phyloP scores from a whole-genome alignment of 92 coral and sea anemone species.

The Bergia puertoricense region DNA sequence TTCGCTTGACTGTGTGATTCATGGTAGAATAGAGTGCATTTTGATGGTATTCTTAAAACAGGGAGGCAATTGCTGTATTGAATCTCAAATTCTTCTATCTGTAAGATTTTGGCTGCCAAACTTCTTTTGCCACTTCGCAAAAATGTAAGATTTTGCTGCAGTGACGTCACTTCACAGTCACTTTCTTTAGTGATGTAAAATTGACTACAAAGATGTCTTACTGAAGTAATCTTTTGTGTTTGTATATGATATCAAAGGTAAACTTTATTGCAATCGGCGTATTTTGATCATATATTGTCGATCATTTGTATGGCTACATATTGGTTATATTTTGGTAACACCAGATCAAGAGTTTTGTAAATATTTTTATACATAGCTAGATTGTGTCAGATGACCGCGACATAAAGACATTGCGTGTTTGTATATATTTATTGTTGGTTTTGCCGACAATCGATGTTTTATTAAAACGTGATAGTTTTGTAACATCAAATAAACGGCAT shows the following conservation, averaged over 20 bases:
- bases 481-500: constrained; percentile 41
- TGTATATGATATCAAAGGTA: constrained; percentile 19
- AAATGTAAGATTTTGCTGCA: neutral
- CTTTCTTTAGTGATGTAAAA: no score
- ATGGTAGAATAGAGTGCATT: no score
- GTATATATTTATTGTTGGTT: constrained; percentile 35
- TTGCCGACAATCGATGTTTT: constrained; percentile 28
- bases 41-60: no score
- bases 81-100: no score
- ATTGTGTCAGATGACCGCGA: constrained; percentile 3
- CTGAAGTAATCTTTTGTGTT: neutral
- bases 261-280: constrained; percentile 24
- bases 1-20: no score
- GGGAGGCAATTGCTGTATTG: neutral
- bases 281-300: constrained; percentile 23
- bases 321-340: constrained; percentile 30
- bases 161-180: neutral
- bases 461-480: constrained; percentile 10
- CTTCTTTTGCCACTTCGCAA: neutral
- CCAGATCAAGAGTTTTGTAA: constrained; percentile 34
- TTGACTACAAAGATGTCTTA: neutral
- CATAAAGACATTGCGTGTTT: constrained; percentile 1
- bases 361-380: constrained; percentile 39
- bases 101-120: neutral
- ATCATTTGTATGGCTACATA: constrained; percentile 9